phyloP scores from a whole-genome alignment of 2,797 vertebrate species.

The Melanotaenia boesemani region DNA sequence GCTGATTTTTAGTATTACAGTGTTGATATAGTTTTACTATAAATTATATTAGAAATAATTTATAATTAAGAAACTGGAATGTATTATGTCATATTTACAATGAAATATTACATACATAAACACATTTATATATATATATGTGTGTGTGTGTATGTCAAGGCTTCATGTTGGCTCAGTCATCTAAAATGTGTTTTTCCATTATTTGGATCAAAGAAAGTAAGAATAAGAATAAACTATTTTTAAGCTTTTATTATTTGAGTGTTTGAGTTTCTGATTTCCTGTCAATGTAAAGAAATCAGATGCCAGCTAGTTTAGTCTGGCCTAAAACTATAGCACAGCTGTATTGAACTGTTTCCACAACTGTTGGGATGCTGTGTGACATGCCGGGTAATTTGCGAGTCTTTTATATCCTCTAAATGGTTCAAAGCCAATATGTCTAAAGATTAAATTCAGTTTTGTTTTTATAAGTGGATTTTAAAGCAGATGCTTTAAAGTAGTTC shows the following conservation, averaged over 20 bases:
- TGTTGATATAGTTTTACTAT: constrained; percentile 8
- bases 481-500: too few relatives aligned
- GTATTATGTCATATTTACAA: constrained; percentile 54
- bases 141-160: neutral
- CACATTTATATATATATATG: too few relatives aligned
- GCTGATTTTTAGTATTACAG: constrained; percentile 1
- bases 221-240: neutral
- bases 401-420: neutral
- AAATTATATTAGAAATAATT: constrained; percentile 20
- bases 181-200: neutral
- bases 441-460: too few relatives aligned
- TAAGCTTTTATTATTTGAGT: neutral
- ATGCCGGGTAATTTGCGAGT: neutral
- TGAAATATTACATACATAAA: too few relatives aligned
- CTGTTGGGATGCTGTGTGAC: neutral
- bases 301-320: neutral
- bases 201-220: neutral
- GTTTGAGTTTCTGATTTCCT: neutral
- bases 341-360: neutral
- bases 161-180: neutral
- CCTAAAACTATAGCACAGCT: neutral
- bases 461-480: too few relatives aligned
- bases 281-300: neutral
- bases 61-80: constrained; percentile 60
- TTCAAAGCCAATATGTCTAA: too few relatives aligned